phyloP scores from a whole-genome alignment of 2,113 vertebrate genomes.

The Gadus macrocephalus region DNA sequence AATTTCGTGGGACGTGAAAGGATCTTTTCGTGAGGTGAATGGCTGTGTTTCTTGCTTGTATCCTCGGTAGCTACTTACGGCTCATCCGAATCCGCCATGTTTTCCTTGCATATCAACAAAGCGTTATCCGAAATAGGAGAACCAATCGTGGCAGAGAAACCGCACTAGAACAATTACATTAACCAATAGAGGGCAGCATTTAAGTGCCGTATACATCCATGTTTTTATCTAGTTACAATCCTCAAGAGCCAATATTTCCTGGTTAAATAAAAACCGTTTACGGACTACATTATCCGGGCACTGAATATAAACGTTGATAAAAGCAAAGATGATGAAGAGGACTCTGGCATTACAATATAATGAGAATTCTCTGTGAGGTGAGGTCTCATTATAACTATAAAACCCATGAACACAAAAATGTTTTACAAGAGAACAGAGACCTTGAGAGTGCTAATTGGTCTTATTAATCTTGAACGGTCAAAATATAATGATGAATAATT shows the following conservation, averaged over 20 bases:
- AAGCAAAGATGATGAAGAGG: slow-evolving; percentile 3
- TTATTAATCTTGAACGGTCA: neutral
- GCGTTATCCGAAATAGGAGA: neutral
- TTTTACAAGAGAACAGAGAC: slow-evolving; percentile 13
- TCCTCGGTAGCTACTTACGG: slow-evolving; percentile 82
- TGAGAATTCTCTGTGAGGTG: slow-evolving; percentile 22
- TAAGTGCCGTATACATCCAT: neutral
- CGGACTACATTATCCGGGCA: too few relatives aligned
- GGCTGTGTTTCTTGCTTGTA: slow-evolving; percentile 40
- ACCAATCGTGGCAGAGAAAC: slow-evolving; percentile 38
- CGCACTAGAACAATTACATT: neutral
- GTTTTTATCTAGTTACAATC: neutral
- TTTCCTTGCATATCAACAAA: slow-evolving; percentile 42
- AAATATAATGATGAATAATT: slow-evolving; percentile 16
- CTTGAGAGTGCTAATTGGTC: slow-evolving; percentile 6
- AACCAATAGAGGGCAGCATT: neutral
- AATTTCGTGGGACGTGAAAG: slow-evolving; percentile 49
- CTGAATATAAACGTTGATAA: slow-evolving; percentile 8
- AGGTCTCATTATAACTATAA: slow-evolving; percentile 27
- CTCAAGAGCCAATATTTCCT: too few relatives aligned
- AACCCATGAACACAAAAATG: slow-evolving; percentile 25
- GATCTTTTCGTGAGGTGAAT: slow-evolving; percentile 46
- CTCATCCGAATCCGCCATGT: slow-evolving; percentile 89
- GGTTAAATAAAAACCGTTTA: too few relatives aligned
- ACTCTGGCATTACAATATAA: slow-evolving; percentile 33